Base-by-base conservation (phyloP, 2,888 invertebrate genomes). In the Bellardia pandia region DNA sequence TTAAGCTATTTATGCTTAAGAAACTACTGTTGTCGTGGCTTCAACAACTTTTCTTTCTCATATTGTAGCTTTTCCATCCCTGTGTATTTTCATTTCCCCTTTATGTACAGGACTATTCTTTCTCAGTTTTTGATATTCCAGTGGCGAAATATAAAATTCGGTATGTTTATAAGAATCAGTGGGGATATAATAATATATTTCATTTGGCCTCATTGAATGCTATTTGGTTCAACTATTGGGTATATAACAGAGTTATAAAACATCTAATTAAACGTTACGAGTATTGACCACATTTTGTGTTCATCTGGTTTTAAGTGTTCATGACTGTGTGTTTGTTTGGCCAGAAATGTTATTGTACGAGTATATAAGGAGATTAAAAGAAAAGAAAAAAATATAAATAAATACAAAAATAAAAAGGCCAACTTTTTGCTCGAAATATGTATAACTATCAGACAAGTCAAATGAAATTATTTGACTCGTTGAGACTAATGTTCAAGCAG, bases 101-200 rank as follows among this genome's bases (percentile, higher is more conserved):
- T 45, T 45, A 9, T 9, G 3, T 9, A 45, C 11, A 45, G 11
- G 9, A 9, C 45, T 45, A 9, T 3, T 9, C 9, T 45, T 45
- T 14, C 23, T 68, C 6, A 45, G 45, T 74, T 60, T 16, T 7
- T 60, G 45, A 48, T n/a, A 40, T 42, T 16, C 13, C 45, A 13
- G 40, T 58, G 14, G 23, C 3, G 13, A 13, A 37, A 62, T 62
- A 75, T 75, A 37, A 75, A 62, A 62, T 64, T 62, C 37, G 3
- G 11, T 13, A 42, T 56, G 56, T 56, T 68, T 5, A 11, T 14
- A 66, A 48, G 23, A 23, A n/a, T 1, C 45, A 68, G 68, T 68
- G 72, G 14, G 23, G 62, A 75, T 56, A 23, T 51, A 51, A 75
- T 75, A 51, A 64, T 51, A 64, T 75, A 75, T 62, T 75, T 62